Evolutionary conservation across 1,140 invertebrate genomes (phyloP).

Genomic region (Parapsyche elsis): DNA sequence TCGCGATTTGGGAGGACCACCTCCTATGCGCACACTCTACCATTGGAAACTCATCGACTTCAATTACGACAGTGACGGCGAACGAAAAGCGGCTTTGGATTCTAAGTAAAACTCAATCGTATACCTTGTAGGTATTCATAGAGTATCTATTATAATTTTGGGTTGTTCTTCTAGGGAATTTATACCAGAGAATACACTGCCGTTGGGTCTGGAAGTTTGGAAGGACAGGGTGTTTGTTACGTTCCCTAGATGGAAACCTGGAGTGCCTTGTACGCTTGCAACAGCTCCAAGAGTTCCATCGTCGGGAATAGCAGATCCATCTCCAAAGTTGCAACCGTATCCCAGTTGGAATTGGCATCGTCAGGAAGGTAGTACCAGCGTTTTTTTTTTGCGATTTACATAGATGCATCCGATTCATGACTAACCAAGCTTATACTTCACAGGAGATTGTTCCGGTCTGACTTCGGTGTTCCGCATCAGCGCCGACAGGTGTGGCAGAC

Average conservation of each 20-base stretch:
- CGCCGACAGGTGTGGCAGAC: conserved; percentile 74
- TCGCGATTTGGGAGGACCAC: conserved; percentile 54
- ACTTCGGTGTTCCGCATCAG: conserved; percentile 83
- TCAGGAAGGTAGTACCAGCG: conserved; percentile 65
- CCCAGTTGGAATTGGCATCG: conserved; percentile 79
- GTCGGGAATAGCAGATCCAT: conserved; percentile 64
- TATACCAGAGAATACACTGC: conserved; percentile 77
- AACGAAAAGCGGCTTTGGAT: conserved; percentile 50
- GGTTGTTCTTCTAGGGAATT: conserved; percentile 67
- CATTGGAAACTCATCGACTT: conserved; percentile 66
- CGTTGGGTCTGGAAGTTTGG: conserved; percentile 78
- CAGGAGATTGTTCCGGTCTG: conserved; percentile 72
- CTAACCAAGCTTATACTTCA: conserved; percentile 30
- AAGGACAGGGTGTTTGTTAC: conserved; percentile 75
- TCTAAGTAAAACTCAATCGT: conserved; percentile 45
- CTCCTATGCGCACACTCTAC: conserved; percentile 63
- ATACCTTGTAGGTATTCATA: not conserved
- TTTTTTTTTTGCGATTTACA: conserved; percentile 24
- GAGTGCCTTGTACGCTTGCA: conserved; percentile 77
- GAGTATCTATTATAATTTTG: conserved; percentile 11
- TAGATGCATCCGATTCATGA: no score
- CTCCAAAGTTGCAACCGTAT: conserved; percentile 76
- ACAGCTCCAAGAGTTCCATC: conserved; percentile 68
- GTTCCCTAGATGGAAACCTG: conserved; percentile 84
- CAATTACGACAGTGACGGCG: conserved; percentile 58